These are phyloP conservation scores for Hycleus cichorii DNA, from an alignment of 1,140 invertebrate species.

Conservation along the genomic window DNA sequence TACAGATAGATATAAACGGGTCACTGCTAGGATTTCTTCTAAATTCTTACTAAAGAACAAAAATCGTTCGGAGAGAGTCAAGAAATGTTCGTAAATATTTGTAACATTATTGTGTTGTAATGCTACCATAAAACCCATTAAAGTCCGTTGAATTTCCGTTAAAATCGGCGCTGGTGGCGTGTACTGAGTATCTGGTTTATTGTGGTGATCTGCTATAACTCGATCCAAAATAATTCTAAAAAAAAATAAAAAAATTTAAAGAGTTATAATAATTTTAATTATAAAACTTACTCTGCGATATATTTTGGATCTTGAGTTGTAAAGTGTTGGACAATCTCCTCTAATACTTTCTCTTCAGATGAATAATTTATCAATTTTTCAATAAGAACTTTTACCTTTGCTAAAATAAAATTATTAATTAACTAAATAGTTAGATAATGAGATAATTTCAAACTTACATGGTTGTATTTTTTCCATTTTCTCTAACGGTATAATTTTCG, in stretches of 20 bases:
- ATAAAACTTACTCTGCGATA: slow-evolving; percentile 19
- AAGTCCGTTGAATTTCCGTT: slow-evolving; percentile 28
- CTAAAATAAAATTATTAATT: slow-evolving; percentile 3
- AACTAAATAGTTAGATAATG: not conserved
- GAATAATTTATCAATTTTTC: slow-evolving; percentile 24
- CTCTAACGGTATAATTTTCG: slow-evolving; percentile 21
- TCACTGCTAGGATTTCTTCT: slow-evolving; percentile 7
- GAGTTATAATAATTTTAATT: not conserved
- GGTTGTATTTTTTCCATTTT: slow-evolving; percentile 6
- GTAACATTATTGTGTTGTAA: slow-evolving; percentile 17
- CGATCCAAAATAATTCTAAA: no score
- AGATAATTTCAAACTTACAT: slow-evolving; percentile 12
- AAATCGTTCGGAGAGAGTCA: slow-evolving; percentile 10
- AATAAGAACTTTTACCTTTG: slow-evolving; percentile 20
- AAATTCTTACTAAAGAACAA: slow-evolving; percentile 4
- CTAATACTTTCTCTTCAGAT: slow-evolving; percentile 19
- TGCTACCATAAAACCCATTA: slow-evolving; percentile 22
- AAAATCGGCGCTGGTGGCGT: slow-evolving; percentile 26
- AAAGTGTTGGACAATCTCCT: slow-evolving; percentile 22
- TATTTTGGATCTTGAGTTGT: slow-evolving; percentile 12
- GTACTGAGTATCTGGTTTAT: slow-evolving; percentile 16
- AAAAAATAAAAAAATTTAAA: no score
- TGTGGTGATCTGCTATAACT: no score
- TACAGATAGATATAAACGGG: slow-evolving; percentile 25
- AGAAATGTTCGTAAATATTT: slow-evolving; percentile 19